Evolutionary conservation across 2,797 vertebrate genomes (phyloP), one percentile per base, ranked within the genome.

Genomic region (Sebastiscus tertius): DNA sequence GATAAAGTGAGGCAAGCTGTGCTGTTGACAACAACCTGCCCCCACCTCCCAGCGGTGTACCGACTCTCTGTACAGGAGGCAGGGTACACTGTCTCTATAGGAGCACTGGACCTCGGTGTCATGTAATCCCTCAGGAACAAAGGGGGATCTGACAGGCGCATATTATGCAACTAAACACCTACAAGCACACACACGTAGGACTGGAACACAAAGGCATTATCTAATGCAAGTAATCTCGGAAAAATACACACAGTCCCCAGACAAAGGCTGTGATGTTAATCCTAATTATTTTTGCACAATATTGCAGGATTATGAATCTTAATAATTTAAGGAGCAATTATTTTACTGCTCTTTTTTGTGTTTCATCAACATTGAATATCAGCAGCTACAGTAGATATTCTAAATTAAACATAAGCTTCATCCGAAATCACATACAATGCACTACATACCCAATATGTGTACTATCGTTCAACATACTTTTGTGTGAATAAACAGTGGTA

Each of bases 1-100:
- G 92, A 92, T 92, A 83, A 92, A 92, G 82, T 80, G 87, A 89
- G 82, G 72, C 71, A 80, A 85, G 77, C 81, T 79, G 82, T 82
- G 79, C 82, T 88, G 84, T 77, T 92, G 88, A 93, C 88, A 88
- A 88, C 77, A 88, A 88, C 76, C 83, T 58, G 66, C 71, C 62
- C 75, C 87, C 56, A 72, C 78, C 61, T 84, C 86, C 81, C 83
- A 83, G 77, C 61, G 83, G 74, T 90, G 72, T 74, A 66, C 83
- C 67, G 82, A 36, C 39, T 72, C 71, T 83, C 58, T 87, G 71
- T 66, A 77, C 74, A 79, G 72, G 66, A 72, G 58, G 33, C 80
- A 77, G 79, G 58, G 54, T 75, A 77, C 68, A 54, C 36, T 46
- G 58, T 72, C 78, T 84, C 83, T 66, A 56, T 33, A 80, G 65